These are phyloP conservation scores for Dasysyrphus albostriatus DNA, from an alignment of 2,888 invertebrate genomes.

Conservation along the genomic window DNA sequence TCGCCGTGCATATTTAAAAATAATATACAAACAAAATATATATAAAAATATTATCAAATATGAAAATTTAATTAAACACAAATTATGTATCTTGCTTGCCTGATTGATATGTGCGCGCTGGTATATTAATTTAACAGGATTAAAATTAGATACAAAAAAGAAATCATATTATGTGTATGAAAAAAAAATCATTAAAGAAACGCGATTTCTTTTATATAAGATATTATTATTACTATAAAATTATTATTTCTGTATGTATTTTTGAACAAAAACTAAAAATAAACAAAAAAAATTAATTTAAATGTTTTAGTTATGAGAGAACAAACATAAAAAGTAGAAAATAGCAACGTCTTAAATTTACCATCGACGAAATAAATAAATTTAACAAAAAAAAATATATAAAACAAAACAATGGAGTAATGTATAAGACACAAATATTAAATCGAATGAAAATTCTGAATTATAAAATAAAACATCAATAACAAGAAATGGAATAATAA, in stretches of 20 bases:
- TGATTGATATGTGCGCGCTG: constrained; percentile 75
- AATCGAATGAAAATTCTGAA: constrained; percentile 30
- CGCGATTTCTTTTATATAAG: constrained; percentile 20
- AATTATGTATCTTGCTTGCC: constrained; percentile 73
- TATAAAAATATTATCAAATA: constrained; percentile 34
- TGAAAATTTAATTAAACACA: constrained; percentile 48
- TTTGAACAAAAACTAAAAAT: constrained; percentile 30
- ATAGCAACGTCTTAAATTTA: constrained; percentile 25
- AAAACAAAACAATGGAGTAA: constrained; percentile 12
- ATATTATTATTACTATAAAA: constrained; percentile 13
- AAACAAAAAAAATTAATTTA: constrained; percentile 6
- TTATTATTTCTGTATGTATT: constrained; percentile 35
- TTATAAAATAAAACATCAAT: constrained; percentile 30
- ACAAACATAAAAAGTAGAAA: background rate
- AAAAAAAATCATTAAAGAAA: constrained; percentile 20
- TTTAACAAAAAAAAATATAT: background rate
- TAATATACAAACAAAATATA: constrained; percentile 29
- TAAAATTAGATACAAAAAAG: constrained; percentile 9
- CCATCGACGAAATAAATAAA: constrained; percentile 47
- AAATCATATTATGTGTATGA: background rate
- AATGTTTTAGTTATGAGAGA: constrained; percentile 13
- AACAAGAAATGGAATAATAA: constrained; percentile 67
- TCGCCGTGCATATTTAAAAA: constrained; percentile 45
- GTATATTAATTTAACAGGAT: constrained; percentile 59
- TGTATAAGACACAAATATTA: constrained; percentile 29